Conservation (phyloP, 2,797 vertebrate species). For the Cynodonichthys magdalenae region DNA sequence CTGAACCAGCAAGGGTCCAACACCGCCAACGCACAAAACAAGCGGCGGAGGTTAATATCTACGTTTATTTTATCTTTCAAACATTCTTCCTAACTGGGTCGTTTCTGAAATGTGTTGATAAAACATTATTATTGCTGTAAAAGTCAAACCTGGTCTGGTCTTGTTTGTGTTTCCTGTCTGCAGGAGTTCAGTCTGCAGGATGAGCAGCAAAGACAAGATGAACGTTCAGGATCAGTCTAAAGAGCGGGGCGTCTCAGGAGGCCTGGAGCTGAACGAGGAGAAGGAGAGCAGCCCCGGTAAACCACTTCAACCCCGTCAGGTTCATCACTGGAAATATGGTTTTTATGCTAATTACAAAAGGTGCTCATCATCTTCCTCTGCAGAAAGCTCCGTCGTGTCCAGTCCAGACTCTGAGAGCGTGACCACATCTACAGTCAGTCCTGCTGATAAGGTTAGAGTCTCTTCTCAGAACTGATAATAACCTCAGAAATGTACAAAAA, state of each 20-base stretch:
- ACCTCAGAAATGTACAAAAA: too few relatives aligned
- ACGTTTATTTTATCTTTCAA: not conserved
- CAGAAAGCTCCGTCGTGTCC: constrained; percentile 75
- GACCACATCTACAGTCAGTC: constrained; percentile 60
- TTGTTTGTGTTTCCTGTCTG: not conserved
- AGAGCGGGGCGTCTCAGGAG: constrained; percentile 84
- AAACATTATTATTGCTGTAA: too few relatives aligned
- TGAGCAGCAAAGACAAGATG: constrained; percentile 94
- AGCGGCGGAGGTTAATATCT: constrained; percentile 81
- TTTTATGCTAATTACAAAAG: not conserved
- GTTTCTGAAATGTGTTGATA: too few relatives aligned
- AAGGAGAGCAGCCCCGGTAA: constrained; percentile 80
- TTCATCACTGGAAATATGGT: not conserved
- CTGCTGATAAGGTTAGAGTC: constrained; percentile 68
- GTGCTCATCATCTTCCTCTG: constrained; percentile 14
- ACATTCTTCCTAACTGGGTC: not conserved
- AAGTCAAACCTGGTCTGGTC: not conserved
- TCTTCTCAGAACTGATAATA: too few relatives aligned
- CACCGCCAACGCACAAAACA: constrained; percentile 72
- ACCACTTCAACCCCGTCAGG: not conserved
- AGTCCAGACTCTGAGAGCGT: constrained; percentile 75
- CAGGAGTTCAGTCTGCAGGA: constrained; percentile 90
- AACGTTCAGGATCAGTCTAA: constrained; percentile 92
- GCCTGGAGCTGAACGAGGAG: constrained; percentile 81
- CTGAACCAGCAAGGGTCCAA: constrained; percentile 75